Evolutionary conservation across 2,888 invertebrate species (phyloP).

Genomic region (Eurytoma californica): DNA sequence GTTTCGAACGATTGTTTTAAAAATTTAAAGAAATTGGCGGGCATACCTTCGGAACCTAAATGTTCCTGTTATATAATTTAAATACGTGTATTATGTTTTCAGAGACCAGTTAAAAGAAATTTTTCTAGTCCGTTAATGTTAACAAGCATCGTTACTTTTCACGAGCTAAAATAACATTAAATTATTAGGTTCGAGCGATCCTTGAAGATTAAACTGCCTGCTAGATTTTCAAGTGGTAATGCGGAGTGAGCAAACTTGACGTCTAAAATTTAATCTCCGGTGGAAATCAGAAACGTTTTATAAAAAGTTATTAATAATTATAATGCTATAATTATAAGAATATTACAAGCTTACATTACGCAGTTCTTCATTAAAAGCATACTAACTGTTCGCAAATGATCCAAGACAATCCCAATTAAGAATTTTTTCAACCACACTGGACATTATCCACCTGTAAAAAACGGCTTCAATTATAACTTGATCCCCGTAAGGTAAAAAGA

Average conservation of each 20-base stretch:
- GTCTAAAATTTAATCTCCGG: too few relatives aligned
- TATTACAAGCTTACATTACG: background rate
- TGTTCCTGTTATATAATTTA: background rate
- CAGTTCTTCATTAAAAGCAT: background rate
- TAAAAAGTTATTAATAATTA: too few relatives aligned
- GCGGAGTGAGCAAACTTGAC: too few relatives aligned
- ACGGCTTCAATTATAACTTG: background rate
- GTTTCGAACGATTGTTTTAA: background rate
- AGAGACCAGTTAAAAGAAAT: background rate
- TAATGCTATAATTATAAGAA: too few relatives aligned
- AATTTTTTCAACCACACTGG: too few relatives aligned
- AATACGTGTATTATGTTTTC: background rate
- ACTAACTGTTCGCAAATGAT: too few relatives aligned
- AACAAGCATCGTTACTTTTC: background rate
- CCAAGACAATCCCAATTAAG: too few relatives aligned
- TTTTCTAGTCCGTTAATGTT: background rate
- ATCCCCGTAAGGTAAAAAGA: background rate
- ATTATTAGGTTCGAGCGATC: background rate
- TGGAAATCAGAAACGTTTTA: too few relatives aligned
- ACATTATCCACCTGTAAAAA: slow-evolving; percentile 1
- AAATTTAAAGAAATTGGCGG: background rate
- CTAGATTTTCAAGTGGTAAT: background rate
- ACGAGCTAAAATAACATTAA: background rate
- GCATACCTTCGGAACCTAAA: background rate
- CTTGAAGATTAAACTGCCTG: slow-evolving; percentile 3